Evolutionary conservation across 2,113 vertebrate species (phyloP), one percentile per base, ranked within the genome.

Genomic region (Strix uralensis): DNA sequence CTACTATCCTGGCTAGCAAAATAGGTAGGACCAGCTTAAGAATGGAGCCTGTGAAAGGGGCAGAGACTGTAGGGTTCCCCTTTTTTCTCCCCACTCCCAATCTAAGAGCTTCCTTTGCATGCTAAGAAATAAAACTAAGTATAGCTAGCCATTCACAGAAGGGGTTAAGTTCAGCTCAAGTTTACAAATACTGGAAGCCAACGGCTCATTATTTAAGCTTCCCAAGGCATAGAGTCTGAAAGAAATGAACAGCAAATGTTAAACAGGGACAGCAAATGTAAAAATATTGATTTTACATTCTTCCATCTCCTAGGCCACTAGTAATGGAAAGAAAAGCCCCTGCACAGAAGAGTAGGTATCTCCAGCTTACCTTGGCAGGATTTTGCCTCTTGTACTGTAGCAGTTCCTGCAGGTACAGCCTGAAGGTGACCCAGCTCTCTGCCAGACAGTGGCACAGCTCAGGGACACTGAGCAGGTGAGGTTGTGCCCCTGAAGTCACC

Each of bases 381-480:
- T 99, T 99, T 98, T 99, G 99, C 61, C 96, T 98, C 96, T 99
- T 99, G 98, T 99, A 99, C 97, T 99, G 99, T 91, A 99, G 98
- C 98, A 98, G 98, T 97, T 99, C 99, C 98, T 99, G 99, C 93
- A 99, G 97, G 96, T 99, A 99, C 81, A 99, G 98, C 92, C 98
- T 98, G 97, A 98, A 99, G 97, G 99, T 99, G 98, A 99, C 97
- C 98, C 99, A 99, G 98, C 99, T 99, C 97, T 99, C 99, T 46
- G 99, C 99, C 95, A 99, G 98, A 97, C 99, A 99, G 96, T 99
- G 99, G 97, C 99, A 99, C 90, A 99, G 98, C 97, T 99, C 99
- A 13, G 98, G 98, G 79, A 99, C 96, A 75, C 99, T 99, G 95
- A 99, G 98, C 94, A 99, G 98, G 83, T 98, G 98, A 91, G 99